Base-by-base conservation (phyloP, 2,797 vertebrate genomes). In the Podargus strigoides region DNA sequence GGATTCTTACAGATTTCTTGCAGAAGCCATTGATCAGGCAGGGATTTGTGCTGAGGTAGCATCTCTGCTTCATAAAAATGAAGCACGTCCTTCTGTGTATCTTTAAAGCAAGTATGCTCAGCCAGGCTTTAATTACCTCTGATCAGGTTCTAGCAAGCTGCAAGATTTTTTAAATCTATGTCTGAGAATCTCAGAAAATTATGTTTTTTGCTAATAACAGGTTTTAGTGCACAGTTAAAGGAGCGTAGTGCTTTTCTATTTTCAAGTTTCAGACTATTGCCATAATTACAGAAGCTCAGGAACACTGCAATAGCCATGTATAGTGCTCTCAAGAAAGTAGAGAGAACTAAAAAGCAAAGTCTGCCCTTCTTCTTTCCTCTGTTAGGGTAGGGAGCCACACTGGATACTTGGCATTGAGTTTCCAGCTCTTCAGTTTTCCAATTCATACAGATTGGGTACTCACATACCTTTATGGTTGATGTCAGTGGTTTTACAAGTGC, bases 51-150 rank as follows among this genome's bases (percentile, higher is more conserved):
- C 78, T 74, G 85, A 91, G 47, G 21, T 50, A 89, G 81, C 83
- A 73, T 49, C 30, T 93, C 81, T 42, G 13, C 64, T 90, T 84
- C 77, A 64, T 83, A 87, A 59, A 88, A 91, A 67, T 11, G 23
- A 41, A 90, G 66, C 64, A 78, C 86, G 49, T 19, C 34, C 50
- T 93, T 80, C 72, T 70, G 47, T 27, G 46, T 76, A 36, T 80
- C 68, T 93, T 85, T 90, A 94, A 89, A 83, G 22, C 46, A 82
- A 88, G 64, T 64, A n/a, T 62, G 39, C 37, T 77, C 42, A 26
- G 15, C 18, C 59, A 87, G 82, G 41, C 36, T 93, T 93, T 94
- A 95, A 91, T 87, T 95, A 90, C 58, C 37, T 84, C 66, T 78
- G 73, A 47, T 72, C 88, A 93, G 28, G 67, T 90, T 72, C 70